These are phyloP conservation scores for Keiferia lycopersicella DNA, from an alignment of 2,888 invertebrate genomes.

Conservation along the genomic window DNA sequence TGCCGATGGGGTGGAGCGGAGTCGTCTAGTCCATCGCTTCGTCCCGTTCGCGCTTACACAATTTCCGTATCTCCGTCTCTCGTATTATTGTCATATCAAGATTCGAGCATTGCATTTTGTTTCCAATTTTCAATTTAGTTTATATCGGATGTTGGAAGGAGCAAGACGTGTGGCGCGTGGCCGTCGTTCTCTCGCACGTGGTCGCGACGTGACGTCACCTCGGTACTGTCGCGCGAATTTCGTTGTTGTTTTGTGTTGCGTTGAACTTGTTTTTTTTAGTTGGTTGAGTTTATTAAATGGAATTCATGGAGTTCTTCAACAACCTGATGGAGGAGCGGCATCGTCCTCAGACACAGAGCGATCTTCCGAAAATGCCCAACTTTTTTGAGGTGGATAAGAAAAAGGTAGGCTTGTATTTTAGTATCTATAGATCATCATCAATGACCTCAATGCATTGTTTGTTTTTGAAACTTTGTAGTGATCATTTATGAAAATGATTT, in stretches of 20 bases:
- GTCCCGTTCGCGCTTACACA: constrained; percentile 55
- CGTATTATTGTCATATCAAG: constrained; percentile 80
- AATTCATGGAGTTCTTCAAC: constrained; percentile 71
- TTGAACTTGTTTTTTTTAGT: too few relatives aligned
- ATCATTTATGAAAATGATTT: too few relatives aligned
- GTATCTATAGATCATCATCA: too few relatives aligned
- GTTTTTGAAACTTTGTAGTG: too few relatives aligned
- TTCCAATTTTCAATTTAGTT: constrained; percentile 81
- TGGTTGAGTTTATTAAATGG: constrained; percentile 61
- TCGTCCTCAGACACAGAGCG: constrained; percentile 51
- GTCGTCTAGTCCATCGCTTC: constrained; percentile 56
- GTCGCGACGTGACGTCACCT: constrained; percentile 48
- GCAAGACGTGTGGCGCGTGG: constrained; percentile 72
- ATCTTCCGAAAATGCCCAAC: constrained; percentile 70
- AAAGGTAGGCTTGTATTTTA: constrained; percentile 53
- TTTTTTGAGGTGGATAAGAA: constrained; percentile 76
- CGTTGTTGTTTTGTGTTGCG: constrained; percentile 43
- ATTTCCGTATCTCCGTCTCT: constrained; percentile 67
- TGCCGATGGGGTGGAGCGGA: constrained; percentile 75
- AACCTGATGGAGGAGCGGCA: constrained; percentile 66
- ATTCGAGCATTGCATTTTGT: constrained; percentile 80
- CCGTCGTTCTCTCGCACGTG: constrained; percentile 69
- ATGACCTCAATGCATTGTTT: too few relatives aligned
- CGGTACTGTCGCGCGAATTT: constrained; percentile 44
- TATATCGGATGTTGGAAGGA: constrained; percentile 78